A percentile compares a stretch with the other conserved stretches of the same genome.
Conservation (phyloP, 1,140 invertebrate species). For the Apolygus lucorum region DNA sequence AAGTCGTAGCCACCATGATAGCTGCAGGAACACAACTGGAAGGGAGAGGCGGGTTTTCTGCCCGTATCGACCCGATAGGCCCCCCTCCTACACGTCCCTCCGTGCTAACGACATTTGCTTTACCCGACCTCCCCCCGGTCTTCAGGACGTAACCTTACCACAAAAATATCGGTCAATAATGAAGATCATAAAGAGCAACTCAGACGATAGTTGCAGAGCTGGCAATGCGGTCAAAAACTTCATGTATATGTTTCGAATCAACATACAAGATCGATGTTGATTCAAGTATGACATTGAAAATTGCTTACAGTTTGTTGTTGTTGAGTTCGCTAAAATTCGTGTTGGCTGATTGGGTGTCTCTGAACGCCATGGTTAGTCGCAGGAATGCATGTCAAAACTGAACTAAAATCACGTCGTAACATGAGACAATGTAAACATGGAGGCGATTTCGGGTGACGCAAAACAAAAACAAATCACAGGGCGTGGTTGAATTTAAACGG, state of each 20-base stretch:
- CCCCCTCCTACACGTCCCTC: not conserved
- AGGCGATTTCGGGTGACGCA: not conserved
- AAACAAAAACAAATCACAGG: too few species aligned
- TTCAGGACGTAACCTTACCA: not conserved
- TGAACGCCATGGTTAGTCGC: slow-evolving; percentile 15
- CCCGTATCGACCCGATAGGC: not conserved
- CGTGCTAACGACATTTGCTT: not conserved
- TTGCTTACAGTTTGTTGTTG: slow-evolving; percentile 21
- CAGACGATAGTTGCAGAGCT: not conserved
- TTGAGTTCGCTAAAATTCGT: slow-evolving; percentile 25
- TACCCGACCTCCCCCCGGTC: not conserved
- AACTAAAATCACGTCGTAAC: not conserved
- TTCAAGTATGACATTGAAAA: too few species aligned
- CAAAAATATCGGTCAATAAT: too few species aligned
- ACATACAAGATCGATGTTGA: too few species aligned
- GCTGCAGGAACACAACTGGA: slow-evolving; percentile 8
- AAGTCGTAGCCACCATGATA: not conserved
- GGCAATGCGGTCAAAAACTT: not conserved
- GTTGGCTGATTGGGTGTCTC: slow-evolving; percentile 23
- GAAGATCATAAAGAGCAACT: not conserved
- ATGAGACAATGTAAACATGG: not conserved
- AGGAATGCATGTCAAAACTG: not conserved
- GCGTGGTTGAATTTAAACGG: too few species aligned
- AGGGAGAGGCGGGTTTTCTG: slow-evolving; percentile 12
- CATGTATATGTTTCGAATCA: not conserved